These are phyloP conservation scores for Amphipoea oculea DNA, from an alignment of 2,888 invertebrate genomes.

Conservation along the genomic window DNA sequence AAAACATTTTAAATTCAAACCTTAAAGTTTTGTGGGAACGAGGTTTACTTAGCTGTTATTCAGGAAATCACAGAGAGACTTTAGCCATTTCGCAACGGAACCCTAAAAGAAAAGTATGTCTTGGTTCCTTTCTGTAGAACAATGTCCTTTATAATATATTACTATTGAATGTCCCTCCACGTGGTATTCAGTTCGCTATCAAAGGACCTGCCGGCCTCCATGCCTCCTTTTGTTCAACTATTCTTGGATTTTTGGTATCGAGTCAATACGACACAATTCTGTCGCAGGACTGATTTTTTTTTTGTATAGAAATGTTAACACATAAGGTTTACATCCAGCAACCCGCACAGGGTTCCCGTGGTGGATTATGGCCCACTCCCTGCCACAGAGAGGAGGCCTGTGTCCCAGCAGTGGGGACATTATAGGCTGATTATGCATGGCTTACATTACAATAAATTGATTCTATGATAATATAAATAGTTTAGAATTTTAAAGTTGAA, in stretches of 20 bases:
- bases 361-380: neutral
- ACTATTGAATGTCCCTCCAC: conserved; percentile 59
- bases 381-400: neutral
- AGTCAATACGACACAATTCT: conserved; percentile 47
- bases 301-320: neutral
- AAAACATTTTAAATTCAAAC: conserved; percentile 39
- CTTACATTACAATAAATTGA: neutral
- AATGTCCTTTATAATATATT: conserved; percentile 72
- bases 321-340: neutral
- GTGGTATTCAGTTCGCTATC: conserved; percentile 69
- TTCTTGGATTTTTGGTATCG: conserved; percentile 68
- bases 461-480: neutral
- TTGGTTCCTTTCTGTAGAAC: conserved; percentile 69
- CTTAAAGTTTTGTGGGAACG: conserved; percentile 25
- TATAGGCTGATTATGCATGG: neutral
- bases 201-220: conserved; percentile 59
- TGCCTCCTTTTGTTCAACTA: conserved; percentile 71
- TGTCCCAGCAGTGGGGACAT: neutral
- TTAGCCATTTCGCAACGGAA: conserved; percentile 29
- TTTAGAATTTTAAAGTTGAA: neutral
- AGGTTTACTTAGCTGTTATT: conserved; percentile 12
- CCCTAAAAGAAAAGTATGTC: conserved; percentile 57
- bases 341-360: neutral
- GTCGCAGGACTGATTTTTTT: conserved; percentile 8
- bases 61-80: conserved; percentile 24